Conservation (phyloP, 2,888 invertebrate species). For the Sinopyrophorus schimmeli region DNA sequence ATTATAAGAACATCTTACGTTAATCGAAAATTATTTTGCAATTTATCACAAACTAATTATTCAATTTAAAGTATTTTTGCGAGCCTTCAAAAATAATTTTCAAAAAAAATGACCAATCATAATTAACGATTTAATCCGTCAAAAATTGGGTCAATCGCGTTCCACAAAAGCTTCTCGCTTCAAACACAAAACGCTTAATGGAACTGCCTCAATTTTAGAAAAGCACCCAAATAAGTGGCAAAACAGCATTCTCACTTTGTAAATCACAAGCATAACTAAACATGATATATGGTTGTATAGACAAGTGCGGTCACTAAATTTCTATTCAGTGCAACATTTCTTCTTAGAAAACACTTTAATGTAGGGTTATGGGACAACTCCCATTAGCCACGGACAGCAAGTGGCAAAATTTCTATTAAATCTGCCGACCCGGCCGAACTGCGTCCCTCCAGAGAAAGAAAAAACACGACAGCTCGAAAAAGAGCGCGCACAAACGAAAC, state of each 20-base stretch:
- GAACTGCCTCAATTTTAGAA: constrained; percentile 5
- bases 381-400: constrained; percentile 22
- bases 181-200: too few relatives aligned
- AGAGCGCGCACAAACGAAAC: too few relatives aligned
- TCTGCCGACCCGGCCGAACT: constrained; percentile 8
- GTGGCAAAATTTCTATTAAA: constrained; percentile 18
- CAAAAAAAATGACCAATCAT: too few relatives aligned
- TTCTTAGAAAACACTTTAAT: constrained; percentile 18
- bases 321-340: constrained; percentile 20
- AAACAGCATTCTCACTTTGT: constrained; percentile 7
- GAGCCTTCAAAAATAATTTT: too few relatives aligned
- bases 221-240: constrained; percentile 1
- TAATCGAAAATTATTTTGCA: too few relatives aligned
- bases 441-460: constrained; percentile 2
- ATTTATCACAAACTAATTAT: too few relatives aligned
- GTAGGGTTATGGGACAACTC: constrained; percentile 24
- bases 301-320: constrained; percentile 24
- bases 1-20: too few relatives aligned
- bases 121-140: too few relatives aligned
- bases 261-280: constrained; percentile 17
- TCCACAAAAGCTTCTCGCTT: too few relatives aligned
- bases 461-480: too few relatives aligned
- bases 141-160: too few relatives aligned
- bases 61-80: too few relatives aligned
- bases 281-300: constrained; percentile 25